Evolutionary conservation across 2,113 vertebrate species (phyloP), one percentile per base, ranked within the genome.

Genomic region (Corythornis vintsioides): DNA sequence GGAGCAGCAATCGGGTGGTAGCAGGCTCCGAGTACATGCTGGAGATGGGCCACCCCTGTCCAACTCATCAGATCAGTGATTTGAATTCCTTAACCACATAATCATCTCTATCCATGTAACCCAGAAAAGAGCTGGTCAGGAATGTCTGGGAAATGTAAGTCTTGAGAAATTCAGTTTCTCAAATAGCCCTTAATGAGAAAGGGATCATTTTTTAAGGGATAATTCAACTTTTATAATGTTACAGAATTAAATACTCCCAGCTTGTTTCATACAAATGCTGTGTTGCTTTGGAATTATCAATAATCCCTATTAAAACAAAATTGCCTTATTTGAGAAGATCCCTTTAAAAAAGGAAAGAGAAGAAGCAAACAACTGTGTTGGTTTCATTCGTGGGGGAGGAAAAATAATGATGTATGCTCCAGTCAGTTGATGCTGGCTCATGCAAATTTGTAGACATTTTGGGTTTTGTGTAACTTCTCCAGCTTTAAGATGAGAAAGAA

Each of bases 41-140:
- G 94, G 84, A 83, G 84, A 56, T 80, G 75, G 64, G 75, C 94
- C 89, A 80, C 57, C 48, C 81, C 92, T 81, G 83, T 20, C 91
- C 76, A 38, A 31, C 18, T 43, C 71, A 73, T 88, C 64, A 8
- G 7, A 43, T 13, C 3, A 2, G 16, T 53, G 72, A 45, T 92
- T 18, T 52, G 75, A 81, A 89, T 93, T 89, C 82, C 82, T n/a
- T 70, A 64, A 67, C 47, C 52, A 18, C 72, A 33, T 3, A 31
- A 73, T 87, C 56, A 87, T 21, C 42, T 50, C 64, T 52, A 8
- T 8, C 86, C 56, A 0, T 3, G 24, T 21, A 75, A 76, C 56
- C 40, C 56, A 60, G n/a, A 77, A 71, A 83, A 33, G 72, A 88
- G 65, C 65, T 86, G 64, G 80, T 35, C 73, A 93, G 90, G 86